Base-by-base conservation (phyloP, 2,113 vertebrate species). In the Oplegnathus fasciatus region DNA sequence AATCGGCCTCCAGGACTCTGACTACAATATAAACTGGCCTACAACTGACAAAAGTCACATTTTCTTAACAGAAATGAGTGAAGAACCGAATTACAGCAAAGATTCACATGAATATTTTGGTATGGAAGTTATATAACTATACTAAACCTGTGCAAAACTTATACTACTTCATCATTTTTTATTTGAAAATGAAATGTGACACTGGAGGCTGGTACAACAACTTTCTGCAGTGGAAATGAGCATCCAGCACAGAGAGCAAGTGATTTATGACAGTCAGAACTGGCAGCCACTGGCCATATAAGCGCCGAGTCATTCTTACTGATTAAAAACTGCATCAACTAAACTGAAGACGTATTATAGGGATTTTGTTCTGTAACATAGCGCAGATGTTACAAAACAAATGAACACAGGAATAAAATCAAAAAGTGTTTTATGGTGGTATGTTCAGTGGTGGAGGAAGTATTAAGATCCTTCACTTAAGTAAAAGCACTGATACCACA, bases 191-290 rank as follows among this genome's bases (percentile, higher is more conserved):
- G 34, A 72, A 72, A 72, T 65, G 44, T 54, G 61, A 55, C 60
- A 37, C 54, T 32, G 32, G 78, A 70, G 65, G 70, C 46, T 79
- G 46, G 37, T 44, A 0, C 77, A 67, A 28, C 3, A 10, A 58
- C 37, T 15, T 82, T 73, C 85, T 73, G 75, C 37, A 24, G 74
- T 54, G 71, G 72, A 84, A 76, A 61, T 72, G 55, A 64, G 17
- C 68, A 1, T 64, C 50, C 40, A 32, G 57, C 1, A 24, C 50
- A 40, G 65, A 67, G 28, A 20, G 46, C 0, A 0, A 26, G 34
- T 86, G 68, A 55, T 88, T 88, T 72, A 84, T 67, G 78, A 73
- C 26, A 58, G 6, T 13, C 46, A 74, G 74, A 54, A 66, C 9
- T 66, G 4, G 7, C 54, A 42, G 83, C 54, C 58, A 52, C 32